These are phyloP conservation scores for Parauchenoglanis punctatus DNA, from an alignment of 2,797 vertebrate genomes.

Conservation along the genomic window DNA sequence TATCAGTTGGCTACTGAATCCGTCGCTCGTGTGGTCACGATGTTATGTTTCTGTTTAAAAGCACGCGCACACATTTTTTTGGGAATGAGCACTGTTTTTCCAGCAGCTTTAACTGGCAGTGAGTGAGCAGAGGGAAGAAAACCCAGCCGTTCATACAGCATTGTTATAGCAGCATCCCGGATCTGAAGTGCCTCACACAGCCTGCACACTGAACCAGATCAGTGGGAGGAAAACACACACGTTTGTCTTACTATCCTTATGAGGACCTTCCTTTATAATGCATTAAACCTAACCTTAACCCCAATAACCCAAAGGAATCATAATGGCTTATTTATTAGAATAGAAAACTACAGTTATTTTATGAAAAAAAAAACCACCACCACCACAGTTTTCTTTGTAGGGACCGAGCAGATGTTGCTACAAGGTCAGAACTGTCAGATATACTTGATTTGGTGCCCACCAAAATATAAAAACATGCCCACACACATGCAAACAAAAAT, in stretches of 20 bases:
- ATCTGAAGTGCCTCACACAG: neutral
- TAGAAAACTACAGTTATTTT: neutral
- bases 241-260: neutral
- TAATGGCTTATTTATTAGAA: neutral
- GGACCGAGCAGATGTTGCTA: neutral
- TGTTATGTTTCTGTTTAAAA: neutral
- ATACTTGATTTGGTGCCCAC: neutral
- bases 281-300: neutral
- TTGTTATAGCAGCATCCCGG: constrained; percentile 21
- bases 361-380: neutral
- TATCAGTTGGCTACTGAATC: neutral
- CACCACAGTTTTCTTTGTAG: neutral
- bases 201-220: neutral
- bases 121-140: neutral
- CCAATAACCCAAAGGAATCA: neutral
- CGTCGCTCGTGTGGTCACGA: neutral
- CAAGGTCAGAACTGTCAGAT: constrained; percentile 11
- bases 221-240: neutral
- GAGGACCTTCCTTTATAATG: neutral
- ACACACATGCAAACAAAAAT: neutral
- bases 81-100: neutral
- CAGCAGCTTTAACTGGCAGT: neutral
- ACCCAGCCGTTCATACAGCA: neutral
- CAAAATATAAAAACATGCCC: neutral
- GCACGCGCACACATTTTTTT: neutral